Conservation (phyloP, 2,797 vertebrate species). For the Argyrosomus regius region DNA sequence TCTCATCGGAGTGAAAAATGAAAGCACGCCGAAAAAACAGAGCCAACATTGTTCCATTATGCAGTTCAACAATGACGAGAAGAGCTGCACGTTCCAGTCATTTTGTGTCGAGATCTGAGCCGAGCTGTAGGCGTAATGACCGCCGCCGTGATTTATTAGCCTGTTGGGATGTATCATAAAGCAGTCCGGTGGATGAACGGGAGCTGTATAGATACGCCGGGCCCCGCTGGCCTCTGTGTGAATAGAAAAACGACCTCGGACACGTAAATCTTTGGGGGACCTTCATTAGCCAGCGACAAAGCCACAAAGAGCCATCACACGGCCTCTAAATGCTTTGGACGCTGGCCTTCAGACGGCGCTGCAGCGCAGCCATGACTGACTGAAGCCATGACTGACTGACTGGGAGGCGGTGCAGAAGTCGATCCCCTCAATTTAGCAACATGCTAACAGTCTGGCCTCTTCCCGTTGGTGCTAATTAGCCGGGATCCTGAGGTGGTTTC, state of each 20-base stretch:
- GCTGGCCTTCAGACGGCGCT: constrained; percentile 41
- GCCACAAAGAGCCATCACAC: constrained; percentile 65
- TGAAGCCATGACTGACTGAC: not conserved
- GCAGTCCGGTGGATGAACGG: constrained; percentile 49
- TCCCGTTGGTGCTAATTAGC: constrained; percentile 79
- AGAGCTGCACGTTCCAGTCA: constrained; percentile 28
- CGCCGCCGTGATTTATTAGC: constrained; percentile 66
- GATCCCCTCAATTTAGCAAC: constrained; percentile 47
- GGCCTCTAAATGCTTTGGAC: constrained; percentile 53
- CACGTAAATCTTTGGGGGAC: constrained; percentile 69
- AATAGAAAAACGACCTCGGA: constrained; percentile 72
- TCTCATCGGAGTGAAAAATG: constrained; percentile 15
- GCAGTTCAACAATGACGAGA: constrained; percentile 6
- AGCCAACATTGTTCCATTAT: constrained; percentile 21
- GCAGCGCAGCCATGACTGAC: constrained; percentile 26
- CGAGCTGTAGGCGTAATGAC: constrained; percentile 47
- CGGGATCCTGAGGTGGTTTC: constrained; percentile 66
- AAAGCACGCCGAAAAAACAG: not conserved
- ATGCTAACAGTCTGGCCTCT: constrained; percentile 29
- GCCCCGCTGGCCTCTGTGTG: constrained; percentile 56
- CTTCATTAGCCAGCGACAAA: constrained; percentile 70
- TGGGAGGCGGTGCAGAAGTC: constrained; percentile 45
- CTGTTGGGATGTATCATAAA: constrained; percentile 70
- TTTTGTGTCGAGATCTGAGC: constrained; percentile 33
- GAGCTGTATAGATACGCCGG: constrained; percentile 32